These are phyloP conservation scores for Scomber scombrus DNA, from an alignment of 2,113 vertebrate genomes.

Conservation along the genomic window DNA sequence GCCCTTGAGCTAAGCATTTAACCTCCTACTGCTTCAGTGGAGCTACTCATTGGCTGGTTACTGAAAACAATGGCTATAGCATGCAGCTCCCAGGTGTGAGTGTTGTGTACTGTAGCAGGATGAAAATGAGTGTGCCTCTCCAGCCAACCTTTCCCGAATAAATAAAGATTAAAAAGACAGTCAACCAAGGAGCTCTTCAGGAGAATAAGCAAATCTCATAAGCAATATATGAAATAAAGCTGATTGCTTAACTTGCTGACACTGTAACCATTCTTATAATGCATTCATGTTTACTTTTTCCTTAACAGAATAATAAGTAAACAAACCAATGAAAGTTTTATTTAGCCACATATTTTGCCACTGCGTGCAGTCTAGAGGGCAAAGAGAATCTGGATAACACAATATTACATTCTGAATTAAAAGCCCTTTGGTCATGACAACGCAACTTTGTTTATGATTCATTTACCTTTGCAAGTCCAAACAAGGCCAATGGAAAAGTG, in stretches of 20 bases:
- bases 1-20: constrained; percentile 66
- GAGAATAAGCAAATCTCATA: constrained; percentile 5
- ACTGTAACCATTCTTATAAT: constrained; percentile 4
- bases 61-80: constrained; percentile 47
- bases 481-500: constrained; percentile 40
- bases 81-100: constrained; percentile 30
- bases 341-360: constrained; percentile 31
- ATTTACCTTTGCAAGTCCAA: constrained; percentile 15
- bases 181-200: constrained; percentile 2
- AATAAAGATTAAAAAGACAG: constrained; percentile 26
- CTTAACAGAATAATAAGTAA: constrained; percentile 27
- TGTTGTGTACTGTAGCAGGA: constrained; percentile 1
- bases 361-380: constrained; percentile 11
- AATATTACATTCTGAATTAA: constrained; percentile 36
- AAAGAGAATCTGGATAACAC: constrained; percentile 31
- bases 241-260: constrained; percentile 19
- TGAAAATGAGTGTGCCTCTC: constrained; percentile 14
- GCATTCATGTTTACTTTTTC: constrained; percentile 21
- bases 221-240: constrained; percentile 5
- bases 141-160: constrained; percentile 22
- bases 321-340: constrained; percentile 24
- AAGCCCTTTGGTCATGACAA: constrained; percentile 28
- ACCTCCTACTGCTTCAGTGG: constrained; percentile 58
- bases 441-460: constrained; percentile 39
- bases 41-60: constrained; percentile 61